These are phyloP conservation scores for Cosmorhoe ocellata DNA, from an alignment of 2,888 invertebrate species.

Conservation along the genomic window DNA sequence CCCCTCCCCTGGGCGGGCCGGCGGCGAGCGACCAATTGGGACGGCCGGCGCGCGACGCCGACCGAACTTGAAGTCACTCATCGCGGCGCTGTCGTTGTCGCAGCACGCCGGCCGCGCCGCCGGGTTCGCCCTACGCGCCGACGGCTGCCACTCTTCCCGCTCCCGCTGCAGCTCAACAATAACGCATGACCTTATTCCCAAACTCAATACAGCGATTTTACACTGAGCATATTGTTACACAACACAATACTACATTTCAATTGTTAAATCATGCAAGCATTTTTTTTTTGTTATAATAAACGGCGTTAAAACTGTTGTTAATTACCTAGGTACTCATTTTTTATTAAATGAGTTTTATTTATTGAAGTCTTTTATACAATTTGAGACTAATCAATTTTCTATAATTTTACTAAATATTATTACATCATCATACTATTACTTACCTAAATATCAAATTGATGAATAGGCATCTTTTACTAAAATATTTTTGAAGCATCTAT, in stretches of 20 bases:
- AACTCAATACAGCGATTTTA: constrained; percentile 40
- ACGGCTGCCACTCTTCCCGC: too few species aligned
- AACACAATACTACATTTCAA: constrained; percentile 4
- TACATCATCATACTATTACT: too few species aligned
- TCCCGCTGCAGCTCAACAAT: constrained; percentile 37
- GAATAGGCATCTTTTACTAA: too few species aligned
- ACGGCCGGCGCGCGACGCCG: constrained; percentile 80
- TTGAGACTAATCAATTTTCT: too few species aligned
- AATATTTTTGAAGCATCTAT: too few species aligned
- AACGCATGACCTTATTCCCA: constrained; percentile 53
- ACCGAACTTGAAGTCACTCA: constrained; percentile 67
- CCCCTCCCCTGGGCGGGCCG: constrained; percentile 78
- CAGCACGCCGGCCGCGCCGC: constrained; percentile 40
- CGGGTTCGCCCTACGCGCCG: constrained; percentile 13
- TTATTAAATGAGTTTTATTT: too few species aligned
- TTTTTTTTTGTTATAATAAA: too few species aligned
- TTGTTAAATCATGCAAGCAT: neutral
- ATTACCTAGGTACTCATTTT: too few species aligned
- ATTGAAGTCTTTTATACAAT: too few species aligned
- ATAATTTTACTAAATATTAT: too few species aligned
- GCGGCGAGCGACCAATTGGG: constrained; percentile 76
- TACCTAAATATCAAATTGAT: too few species aligned
- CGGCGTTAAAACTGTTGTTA: too few species aligned
- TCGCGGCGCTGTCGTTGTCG: constrained; percentile 49
- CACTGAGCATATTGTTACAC: constrained; percentile 1